Evolutionary conservation across 92 coral and sea anemone species (phyloP), one percentile per base, ranked within the genome.

Genomic region (Virgularia gustaviana): DNA sequence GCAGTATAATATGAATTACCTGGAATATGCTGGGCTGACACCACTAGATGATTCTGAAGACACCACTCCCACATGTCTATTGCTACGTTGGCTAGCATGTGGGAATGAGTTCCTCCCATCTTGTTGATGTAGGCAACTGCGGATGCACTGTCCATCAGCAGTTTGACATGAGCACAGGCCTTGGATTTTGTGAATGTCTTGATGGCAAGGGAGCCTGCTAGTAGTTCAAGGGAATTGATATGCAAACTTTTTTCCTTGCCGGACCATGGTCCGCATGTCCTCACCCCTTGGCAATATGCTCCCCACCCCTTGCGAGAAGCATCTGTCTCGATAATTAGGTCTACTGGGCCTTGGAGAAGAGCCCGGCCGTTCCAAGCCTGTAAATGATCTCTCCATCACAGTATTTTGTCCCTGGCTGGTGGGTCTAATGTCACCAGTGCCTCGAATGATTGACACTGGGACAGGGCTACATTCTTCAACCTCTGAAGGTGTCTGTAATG

Each of bases 191-290:
- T 36, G 28, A 64, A 64, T 6, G 53, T 64, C 53, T 64, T 64
- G 38, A 64, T 55, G 38, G 72, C 70, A 56, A 57, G 55, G 35
- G 70, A 73, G 36, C 70, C 78, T 31, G 81, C 81, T 47, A 65
- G 64, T 38, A 81, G 85, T 42, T 65, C 65, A 41, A 58, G 58
- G 33, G 77, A 81, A 32, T 81, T 81, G 57, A 81, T 81, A 81
- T 81, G 86, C 22, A 75, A 66, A 37, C 55, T 28, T 72, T 64
- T 58, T 67, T 81, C 73, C 54, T 72, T 55, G 64, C 61, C 81
- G n/a, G 78, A 65, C 81, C 85, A 81, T n/a, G 58, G 70, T 22
- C 85, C 81, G 38, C 85, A 57, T 74, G 81, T 65, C 59, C 78
- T 78, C 6, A 75, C 34, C 9, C 78, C 65, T 34, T 77, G 80